Percentiles rank a stretch among this genome's conserved stretches.
These are phyloP conservation scores for Lepilemur ruficaudatus DNA, from an alignment of 2,797 vertebrate species.

Conservation along the genomic window DNA sequence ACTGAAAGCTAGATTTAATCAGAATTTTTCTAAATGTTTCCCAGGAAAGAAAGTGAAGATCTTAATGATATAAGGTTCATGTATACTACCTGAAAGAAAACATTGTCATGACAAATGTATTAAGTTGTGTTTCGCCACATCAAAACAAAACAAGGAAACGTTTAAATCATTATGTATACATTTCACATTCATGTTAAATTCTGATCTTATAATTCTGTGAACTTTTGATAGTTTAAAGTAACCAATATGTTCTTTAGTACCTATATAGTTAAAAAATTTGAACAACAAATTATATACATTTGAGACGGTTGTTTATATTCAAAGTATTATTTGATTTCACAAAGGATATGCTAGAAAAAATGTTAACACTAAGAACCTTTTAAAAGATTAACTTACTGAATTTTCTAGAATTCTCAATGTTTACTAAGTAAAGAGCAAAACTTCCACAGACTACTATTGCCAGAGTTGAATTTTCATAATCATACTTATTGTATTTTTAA, in stretches of 20 bases:
- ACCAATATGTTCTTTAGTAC: neutral
- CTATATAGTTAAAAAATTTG: neutral
- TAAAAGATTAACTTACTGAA: neutral
- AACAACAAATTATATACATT: neutral
- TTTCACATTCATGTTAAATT: neutral
- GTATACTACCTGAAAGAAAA: neutral
- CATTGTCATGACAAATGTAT: neutral
- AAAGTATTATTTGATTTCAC: neutral
- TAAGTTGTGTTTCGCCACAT: neutral
- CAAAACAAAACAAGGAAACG: neutral
- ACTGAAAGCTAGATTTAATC: neutral
- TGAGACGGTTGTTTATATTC: neutral
- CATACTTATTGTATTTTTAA: neutral
- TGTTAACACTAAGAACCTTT: neutral
- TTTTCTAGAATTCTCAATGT: neutral
- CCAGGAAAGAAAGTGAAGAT: neutral
- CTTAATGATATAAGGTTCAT: neutral
- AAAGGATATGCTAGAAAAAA: neutral
- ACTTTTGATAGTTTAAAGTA: neutral
- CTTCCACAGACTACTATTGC: neutral
- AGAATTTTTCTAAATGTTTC: neutral
- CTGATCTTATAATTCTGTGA: neutral
- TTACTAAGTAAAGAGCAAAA: neutral
- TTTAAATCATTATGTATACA: neutral
- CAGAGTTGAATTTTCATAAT: neutral